phyloP scores from a whole-genome alignment of 2,113 vertebrate species.

The Lutjanus erythropterus region DNA sequence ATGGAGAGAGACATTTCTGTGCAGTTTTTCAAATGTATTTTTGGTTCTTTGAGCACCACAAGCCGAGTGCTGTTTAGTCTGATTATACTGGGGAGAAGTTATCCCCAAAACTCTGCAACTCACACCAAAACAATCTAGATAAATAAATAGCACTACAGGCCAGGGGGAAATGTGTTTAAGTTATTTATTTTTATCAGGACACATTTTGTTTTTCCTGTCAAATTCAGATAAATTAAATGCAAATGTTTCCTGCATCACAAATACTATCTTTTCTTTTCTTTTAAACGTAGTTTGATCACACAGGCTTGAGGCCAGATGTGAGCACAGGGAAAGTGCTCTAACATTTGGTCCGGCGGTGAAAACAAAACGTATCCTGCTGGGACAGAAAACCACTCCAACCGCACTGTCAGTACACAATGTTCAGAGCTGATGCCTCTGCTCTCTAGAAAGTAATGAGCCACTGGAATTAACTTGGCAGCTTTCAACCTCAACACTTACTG shows the following conservation, averaged over 20 bases:
- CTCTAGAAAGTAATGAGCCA: constrained; percentile 33
- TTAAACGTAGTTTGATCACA: not conserved
- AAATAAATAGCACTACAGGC: no score
- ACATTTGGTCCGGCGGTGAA: constrained; percentile 28
- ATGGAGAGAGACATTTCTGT: no score
- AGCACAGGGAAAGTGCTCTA: not conserved
- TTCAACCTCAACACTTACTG: constrained; percentile 2
- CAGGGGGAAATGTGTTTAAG: no score
- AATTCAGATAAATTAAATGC: not conserved
- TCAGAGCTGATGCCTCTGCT: not conserved
- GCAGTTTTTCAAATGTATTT: no score
- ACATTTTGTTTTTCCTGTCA: no score
- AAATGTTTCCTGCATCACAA: not conserved
- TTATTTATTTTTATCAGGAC: no score
- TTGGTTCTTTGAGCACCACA: no score
- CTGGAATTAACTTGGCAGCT: constrained; percentile 25
- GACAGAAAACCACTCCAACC: constrained; percentile 21
- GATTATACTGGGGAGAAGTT: no score
- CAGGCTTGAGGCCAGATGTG: not conserved
- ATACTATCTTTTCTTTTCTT: not conserved
- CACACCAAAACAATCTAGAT: no score
- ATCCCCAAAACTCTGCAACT: no score
- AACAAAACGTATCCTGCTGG: constrained; percentile 32
- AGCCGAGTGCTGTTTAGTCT: no score
- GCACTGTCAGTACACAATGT: constrained; percentile 1